Percentiles rank a stretch among this genome's conserved stretches.
Conservation (phyloP, 2,797 vertebrate species). For the Columba guinea region DNA sequence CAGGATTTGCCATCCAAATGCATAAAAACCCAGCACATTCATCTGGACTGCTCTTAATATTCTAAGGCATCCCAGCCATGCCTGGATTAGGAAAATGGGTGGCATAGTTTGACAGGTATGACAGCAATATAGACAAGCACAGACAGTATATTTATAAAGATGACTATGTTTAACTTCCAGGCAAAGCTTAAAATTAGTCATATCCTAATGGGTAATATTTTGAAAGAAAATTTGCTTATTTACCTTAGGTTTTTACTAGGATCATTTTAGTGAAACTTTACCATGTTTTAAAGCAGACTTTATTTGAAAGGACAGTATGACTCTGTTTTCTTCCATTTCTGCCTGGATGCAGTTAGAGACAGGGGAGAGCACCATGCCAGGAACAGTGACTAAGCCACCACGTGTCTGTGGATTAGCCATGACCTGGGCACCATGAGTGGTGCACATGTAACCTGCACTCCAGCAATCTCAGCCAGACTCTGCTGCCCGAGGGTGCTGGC, state of each 20-base stretch:
- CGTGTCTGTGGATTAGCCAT: not conserved
- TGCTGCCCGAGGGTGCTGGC: not conserved
- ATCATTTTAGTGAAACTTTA: not conserved
- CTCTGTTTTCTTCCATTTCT: not conserved
- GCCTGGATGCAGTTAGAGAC: not conserved
- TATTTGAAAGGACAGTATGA: not conserved
- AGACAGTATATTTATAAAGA: not conserved
- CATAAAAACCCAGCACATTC: not conserved
- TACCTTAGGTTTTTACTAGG: not conserved
- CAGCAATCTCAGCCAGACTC: not conserved
- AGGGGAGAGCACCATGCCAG: not conserved
- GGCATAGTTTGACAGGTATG: not conserved
- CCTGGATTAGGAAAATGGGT: not conserved
- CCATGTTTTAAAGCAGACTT: not conserved
- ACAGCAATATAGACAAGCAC: not conserved
- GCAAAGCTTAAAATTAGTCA: constrained; percentile 4
- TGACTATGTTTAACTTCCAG: not conserved
- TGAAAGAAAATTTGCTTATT: not conserved
- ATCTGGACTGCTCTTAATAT: not conserved
- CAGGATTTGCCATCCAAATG: not conserved
- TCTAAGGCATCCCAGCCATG: not conserved
- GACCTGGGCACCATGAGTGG: not conserved
- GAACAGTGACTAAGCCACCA: not conserved
- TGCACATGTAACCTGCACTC: not conserved
- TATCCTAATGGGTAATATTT: not conserved